phyloP scores from a whole-genome alignment of 2,888 invertebrate species.

The Empis stercorea region DNA sequence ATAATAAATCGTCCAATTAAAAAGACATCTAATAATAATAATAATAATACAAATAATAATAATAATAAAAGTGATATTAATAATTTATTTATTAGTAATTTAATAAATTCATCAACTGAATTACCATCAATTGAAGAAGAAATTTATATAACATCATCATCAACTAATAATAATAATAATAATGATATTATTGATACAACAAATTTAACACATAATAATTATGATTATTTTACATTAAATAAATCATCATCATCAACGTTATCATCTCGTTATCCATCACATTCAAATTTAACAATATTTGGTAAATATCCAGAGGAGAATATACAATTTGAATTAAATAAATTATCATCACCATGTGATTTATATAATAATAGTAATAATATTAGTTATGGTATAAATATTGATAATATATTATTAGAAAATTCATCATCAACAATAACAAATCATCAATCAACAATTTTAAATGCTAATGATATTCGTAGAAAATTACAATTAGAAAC shows the following conservation, averaged over 20 bases:
- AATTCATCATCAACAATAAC: no score
- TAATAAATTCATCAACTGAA: constrained; percentile 7
- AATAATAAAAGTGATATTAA: constrained; percentile 6
- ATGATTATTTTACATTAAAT: constrained; percentile 6
- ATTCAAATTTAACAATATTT: constrained; percentile 13
- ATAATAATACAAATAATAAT: constrained; percentile 11
- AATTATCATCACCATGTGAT: constrained; percentile 6
- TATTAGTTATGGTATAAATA: no score
- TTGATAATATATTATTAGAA: no score
- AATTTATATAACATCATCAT: not conserved
- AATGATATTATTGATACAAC: not conserved
- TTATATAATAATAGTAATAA: no score
- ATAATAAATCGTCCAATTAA: no score
- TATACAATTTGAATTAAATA: constrained; percentile 9
- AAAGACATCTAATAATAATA: not conserved
- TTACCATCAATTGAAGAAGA: constrained; percentile 15
- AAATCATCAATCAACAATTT: no score
- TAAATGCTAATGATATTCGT: not conserved
- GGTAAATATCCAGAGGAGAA: constrained; percentile 7
- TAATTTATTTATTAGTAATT: constrained; percentile 6
- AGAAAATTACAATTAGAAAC: not conserved
- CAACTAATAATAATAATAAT: not conserved
- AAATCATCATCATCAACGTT: constrained; percentile 9
- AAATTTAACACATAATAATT: not conserved
- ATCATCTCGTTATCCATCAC: constrained; percentile 13